Evolutionary conservation across 2,888 invertebrate genomes (phyloP).

Genomic region (Chorisops tibialis): DNA sequence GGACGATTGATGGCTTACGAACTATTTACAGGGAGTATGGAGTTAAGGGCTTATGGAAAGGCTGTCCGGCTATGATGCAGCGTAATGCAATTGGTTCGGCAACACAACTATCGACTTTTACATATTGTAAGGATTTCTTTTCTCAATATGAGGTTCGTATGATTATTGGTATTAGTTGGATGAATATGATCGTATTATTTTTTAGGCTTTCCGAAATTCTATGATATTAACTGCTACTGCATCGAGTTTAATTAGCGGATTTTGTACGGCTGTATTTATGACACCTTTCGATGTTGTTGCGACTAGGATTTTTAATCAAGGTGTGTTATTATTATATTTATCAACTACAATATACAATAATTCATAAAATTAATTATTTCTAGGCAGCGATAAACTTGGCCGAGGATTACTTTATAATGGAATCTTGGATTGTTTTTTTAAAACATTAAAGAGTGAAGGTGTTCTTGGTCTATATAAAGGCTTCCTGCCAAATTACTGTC

Average conservation of each 20-base stretch:
- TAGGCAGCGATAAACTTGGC: conserved; percentile 61
- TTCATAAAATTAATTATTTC: conserved; percentile 42
- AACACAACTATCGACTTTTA: conserved; percentile 78
- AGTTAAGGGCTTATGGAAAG: conserved; percentile 70
- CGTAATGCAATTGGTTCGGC: conserved; percentile 77
- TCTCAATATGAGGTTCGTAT: conserved; percentile 38
- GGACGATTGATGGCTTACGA: conserved; percentile 55
- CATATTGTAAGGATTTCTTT: conserved; percentile 58
- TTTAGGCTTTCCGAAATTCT: conserved; percentile 44
- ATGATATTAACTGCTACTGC: conserved; percentile 60
- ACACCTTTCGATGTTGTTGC: conserved; percentile 85
- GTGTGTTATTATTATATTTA: conserved; percentile 43
- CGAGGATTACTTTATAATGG: conserved; percentile 66
- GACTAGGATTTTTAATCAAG: conserved; percentile 85
- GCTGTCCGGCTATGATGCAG: conserved; percentile 69
- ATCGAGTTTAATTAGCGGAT: conserved; percentile 74
- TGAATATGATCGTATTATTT: conserved; percentile 34
- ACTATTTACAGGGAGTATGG: conserved; percentile 57
- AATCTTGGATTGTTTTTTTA: conserved; percentile 71
- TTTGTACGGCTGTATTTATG: conserved; percentile 70
- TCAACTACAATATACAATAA: too few species aligned
- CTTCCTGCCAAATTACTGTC: conserved; percentile 68
- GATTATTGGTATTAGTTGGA: not conserved
- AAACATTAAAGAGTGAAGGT: conserved; percentile 75
- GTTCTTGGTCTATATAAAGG: conserved; percentile 76